Conservation (phyloP, 2,113 vertebrate species). For the Oreochromis tanganicae region DNA sequence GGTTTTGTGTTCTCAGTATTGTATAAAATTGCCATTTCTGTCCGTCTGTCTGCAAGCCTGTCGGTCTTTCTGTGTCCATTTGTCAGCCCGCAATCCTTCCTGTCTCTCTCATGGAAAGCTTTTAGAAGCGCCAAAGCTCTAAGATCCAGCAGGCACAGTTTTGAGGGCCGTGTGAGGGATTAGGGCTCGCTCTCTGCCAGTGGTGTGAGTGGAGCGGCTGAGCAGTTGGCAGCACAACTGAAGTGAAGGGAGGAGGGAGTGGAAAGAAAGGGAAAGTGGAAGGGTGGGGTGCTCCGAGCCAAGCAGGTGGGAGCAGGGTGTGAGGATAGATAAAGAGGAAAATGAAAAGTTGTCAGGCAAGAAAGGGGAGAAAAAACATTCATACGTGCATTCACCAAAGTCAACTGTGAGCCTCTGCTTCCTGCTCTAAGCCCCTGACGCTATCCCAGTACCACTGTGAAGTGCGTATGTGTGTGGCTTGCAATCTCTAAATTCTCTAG, state of each 20-base stretch:
- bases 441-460: background rate
- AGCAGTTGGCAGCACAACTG: conserved; percentile 32
- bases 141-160: conserved; percentile 29
- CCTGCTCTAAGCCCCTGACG: conserved; percentile 29
- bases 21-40: background rate
- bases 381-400: background rate
- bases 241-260: background rate
- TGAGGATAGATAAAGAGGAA: background rate
- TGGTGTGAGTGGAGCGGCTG: conserved; percentile 3
- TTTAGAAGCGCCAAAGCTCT: background rate
- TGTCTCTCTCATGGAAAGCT: background rate
- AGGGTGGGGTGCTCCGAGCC: background rate
- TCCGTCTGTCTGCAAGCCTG: background rate
- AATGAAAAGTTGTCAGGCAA: background rate
- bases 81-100: background rate
- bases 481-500: background rate
- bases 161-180: conserved; percentile 37
- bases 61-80: background rate
- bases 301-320: conserved; percentile 1
- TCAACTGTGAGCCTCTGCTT: conserved; percentile 23
- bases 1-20: conserved; percentile 2
- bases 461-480: background rate
- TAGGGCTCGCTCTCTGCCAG: conserved; percentile 23
- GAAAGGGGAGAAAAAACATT: background rate
- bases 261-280: conserved; percentile 1